Conservation (phyloP, 2,797 vertebrate species). For the Echeneis naucrates region DNA sequence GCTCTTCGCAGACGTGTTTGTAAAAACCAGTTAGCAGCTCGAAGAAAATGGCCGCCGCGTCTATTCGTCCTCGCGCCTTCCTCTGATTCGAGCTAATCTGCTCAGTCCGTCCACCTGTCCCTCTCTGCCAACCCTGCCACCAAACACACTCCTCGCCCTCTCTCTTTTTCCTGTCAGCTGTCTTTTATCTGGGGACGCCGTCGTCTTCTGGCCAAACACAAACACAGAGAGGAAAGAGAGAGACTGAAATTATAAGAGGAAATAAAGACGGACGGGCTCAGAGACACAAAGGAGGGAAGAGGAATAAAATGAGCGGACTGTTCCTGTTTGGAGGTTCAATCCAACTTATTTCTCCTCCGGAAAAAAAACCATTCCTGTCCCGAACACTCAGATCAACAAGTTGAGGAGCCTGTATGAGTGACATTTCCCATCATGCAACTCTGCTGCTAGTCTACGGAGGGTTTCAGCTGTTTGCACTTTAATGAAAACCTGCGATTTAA, state of each 20-base stretch:
- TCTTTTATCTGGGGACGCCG: too few relatives aligned
- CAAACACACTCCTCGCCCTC: conserved; percentile 26
- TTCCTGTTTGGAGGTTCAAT: too few relatives aligned
- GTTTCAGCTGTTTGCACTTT: too few relatives aligned
- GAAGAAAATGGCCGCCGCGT: conserved; percentile 48
- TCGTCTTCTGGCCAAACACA: conserved; percentile 37
- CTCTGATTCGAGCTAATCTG: conserved; percentile 80
- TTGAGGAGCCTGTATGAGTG: too few relatives aligned
- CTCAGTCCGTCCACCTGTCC: conserved; percentile 78
- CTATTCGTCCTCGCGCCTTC: conserved; percentile 74
- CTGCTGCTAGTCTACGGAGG: too few relatives aligned
- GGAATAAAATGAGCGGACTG: not conserved
- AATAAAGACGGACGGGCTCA: conserved; percentile 15
- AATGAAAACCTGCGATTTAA: too few relatives aligned
- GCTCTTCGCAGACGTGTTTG: conserved; percentile 39
- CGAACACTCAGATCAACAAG: too few relatives aligned
- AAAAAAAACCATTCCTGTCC: too few relatives aligned
- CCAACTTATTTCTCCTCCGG: too few relatives aligned
- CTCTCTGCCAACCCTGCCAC: conserved; percentile 26
- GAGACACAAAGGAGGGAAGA: conserved; percentile 7
- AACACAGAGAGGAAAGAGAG: not conserved
- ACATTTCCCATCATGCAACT: too few relatives aligned
- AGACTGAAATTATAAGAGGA: conserved; percentile 9
- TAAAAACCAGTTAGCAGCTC: conserved; percentile 43
- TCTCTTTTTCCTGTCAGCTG: conserved; percentile 22